A percentile compares a stretch with the other conserved stretches of the same genome.
Evolutionary conservation across 2,797 vertebrate genomes (phyloP).

Genomic region (Garrulus glandarius): DNA sequence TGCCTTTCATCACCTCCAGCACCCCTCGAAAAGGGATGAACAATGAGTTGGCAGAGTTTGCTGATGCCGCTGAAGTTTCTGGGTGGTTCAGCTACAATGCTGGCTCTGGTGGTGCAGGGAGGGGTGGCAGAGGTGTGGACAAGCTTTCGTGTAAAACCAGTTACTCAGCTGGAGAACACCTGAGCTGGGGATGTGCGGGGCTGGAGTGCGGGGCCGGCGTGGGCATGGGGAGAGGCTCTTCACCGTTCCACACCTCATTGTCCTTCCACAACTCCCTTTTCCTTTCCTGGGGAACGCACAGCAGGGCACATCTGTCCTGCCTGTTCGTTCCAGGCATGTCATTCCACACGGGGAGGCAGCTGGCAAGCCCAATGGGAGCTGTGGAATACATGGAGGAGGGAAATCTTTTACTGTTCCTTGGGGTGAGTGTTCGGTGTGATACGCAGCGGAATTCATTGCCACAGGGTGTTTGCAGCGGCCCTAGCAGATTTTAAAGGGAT

Average conservation of each 20-base stretch:
- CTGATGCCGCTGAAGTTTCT: neutral
- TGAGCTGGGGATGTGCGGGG: accelerated
- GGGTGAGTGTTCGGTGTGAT: accelerated
- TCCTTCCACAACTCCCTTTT: neutral
- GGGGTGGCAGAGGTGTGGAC: neutral
- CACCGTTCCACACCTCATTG: accelerated
- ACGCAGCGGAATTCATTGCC: neutral
- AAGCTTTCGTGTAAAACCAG: accelerated
- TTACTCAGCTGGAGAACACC: neutral
- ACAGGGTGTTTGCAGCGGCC: neutral
- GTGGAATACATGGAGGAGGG: neutral
- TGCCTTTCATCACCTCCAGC: neutral
- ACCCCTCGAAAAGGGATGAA: neutral
- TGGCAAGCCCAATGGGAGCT: neutral
- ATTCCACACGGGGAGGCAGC: accelerated
- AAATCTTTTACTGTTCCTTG: neutral
- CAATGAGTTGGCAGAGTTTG: neutral
- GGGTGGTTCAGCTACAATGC: neutral
- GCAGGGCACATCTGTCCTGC: neutral
- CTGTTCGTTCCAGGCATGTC: neutral
- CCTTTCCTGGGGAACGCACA: too few species aligned
- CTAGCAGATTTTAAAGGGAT: neutral
- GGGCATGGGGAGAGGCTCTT: accelerated
- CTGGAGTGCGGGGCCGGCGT: accelerated
- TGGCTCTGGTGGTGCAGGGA: neutral